These are phyloP conservation scores for Miniopterus natalensis DNA, from an alignment of 2,113 vertebrate species.

Conservation along the genomic window DNA sequence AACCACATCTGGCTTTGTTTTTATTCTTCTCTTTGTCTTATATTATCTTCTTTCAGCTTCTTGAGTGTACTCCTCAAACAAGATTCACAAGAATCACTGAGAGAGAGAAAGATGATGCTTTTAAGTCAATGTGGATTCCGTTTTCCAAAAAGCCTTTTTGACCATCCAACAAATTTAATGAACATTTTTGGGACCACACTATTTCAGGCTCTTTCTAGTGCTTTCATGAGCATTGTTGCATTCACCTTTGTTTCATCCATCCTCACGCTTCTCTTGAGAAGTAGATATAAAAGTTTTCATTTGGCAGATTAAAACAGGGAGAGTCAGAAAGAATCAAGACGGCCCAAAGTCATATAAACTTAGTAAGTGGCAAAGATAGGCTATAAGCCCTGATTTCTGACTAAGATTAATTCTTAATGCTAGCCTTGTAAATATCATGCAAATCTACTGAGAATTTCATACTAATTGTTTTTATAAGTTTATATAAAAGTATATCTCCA, in stretches of 20 bases:
- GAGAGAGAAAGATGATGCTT: background rate
- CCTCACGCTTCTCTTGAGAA: background rate
- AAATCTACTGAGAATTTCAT: background rate
- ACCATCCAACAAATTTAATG: background rate
- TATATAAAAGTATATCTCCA: background rate
- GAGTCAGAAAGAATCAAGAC: background rate
- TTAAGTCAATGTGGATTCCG: background rate
- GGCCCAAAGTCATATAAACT: background rate
- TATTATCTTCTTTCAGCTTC: constrained; percentile 19
- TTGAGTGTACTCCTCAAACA: background rate
- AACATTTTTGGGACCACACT: background rate
- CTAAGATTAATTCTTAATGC: background rate
- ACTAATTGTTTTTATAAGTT: background rate
- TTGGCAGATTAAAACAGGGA: background rate
- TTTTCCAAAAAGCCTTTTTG: background rate
- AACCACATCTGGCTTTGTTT: constrained; percentile 56
- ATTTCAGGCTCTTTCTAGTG: background rate
- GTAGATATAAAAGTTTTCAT: background rate
- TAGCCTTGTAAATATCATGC: background rate
- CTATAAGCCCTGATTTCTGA: background rate
- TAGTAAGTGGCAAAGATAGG: background rate
- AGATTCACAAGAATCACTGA: background rate
- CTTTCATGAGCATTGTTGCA: background rate
- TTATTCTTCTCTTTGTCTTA: background rate
- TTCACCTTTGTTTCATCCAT: background rate